These are phyloP conservation scores for Ochotona princeps DNA, from an alignment of 2,113 vertebrate genomes.

Conservation along the genomic window DNA sequence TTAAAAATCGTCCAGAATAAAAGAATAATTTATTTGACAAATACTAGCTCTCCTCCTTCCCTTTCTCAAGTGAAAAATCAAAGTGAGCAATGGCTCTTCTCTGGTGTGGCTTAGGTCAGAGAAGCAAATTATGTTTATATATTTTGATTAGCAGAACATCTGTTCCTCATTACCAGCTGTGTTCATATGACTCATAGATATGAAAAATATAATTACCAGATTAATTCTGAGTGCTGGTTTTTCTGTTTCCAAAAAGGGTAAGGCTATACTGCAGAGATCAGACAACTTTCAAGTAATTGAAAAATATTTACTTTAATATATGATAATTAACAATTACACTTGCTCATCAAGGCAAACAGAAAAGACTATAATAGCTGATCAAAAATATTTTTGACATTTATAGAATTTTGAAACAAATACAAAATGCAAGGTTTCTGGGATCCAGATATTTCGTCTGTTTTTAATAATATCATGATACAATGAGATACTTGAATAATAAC, in stretches of 20 bases:
- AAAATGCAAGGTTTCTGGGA: neutral
- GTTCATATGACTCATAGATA: neutral
- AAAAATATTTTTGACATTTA: neutral
- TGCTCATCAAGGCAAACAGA: neutral
- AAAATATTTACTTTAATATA: neutral
- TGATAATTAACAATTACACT: neutral
- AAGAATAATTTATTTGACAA: neutral
- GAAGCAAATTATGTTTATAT: neutral
- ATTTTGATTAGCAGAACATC: constrained; percentile 11
- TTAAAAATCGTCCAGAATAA: neutral
- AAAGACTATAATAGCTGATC: neutral
- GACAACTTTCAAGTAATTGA: neutral
- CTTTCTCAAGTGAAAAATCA: neutral
- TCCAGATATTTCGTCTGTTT: neutral
- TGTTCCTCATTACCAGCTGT: neutral
- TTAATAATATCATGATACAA: neutral
- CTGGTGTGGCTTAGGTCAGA: neutral
- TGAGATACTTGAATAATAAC: neutral
- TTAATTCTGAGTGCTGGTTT: constrained; percentile 1
- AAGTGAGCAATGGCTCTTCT: neutral
- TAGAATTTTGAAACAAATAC: neutral
- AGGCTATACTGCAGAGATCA: neutral
- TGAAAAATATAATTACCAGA: neutral
- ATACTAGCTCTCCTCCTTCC: neutral
- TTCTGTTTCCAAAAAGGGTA: neutral